These are phyloP conservation scores for Chrysina gloriosa DNA, from an alignment of 2,888 invertebrate species.

Conservation along the genomic window DNA sequence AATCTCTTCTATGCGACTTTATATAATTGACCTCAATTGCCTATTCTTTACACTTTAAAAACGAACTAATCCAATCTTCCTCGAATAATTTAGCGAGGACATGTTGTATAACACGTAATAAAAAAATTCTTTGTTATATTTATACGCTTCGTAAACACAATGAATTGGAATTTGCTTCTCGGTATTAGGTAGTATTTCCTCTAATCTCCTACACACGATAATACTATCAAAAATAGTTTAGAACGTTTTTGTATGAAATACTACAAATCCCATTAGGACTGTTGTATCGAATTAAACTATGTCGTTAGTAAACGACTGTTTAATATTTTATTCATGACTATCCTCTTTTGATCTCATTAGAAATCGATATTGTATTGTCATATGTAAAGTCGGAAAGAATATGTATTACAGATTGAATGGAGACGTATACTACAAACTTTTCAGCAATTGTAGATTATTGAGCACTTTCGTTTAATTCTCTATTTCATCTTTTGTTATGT, in stretches of 20 bases:
- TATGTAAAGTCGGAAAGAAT: too few relatives aligned
- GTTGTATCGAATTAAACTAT: too few relatives aligned
- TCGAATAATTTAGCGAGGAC: constrained; percentile 13
- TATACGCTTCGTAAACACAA: neutral
- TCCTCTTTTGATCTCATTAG: too few relatives aligned
- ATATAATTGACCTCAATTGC: neutral
- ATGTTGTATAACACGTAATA: neutral
- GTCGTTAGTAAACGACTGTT: too few relatives aligned
- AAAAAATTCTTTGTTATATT: neutral
- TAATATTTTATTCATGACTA: too few relatives aligned
- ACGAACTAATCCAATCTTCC: constrained; percentile 23
- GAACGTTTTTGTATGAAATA: neutral
- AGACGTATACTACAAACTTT: too few relatives aligned
- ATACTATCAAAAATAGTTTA: constrained; percentile 25
- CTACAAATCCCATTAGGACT: too few relatives aligned
- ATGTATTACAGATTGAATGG: too few relatives aligned
- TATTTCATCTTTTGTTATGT: too few relatives aligned
- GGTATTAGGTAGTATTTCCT: constrained; percentile 11
- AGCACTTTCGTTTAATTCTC: too few relatives aligned
- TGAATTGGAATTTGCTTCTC: constrained; percentile 9
- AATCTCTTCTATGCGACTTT: neutral
- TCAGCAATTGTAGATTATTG: too few relatives aligned
- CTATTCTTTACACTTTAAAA: neutral
- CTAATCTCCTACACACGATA: constrained; percentile 26
- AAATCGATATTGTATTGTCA: too few relatives aligned